Percentiles rank a stretch among this genome's conserved stretches.
These are phyloP conservation scores for Alligator mississippiensis DNA, from an alignment of 2,113 vertebrate species.

Conservation along the genomic window DNA sequence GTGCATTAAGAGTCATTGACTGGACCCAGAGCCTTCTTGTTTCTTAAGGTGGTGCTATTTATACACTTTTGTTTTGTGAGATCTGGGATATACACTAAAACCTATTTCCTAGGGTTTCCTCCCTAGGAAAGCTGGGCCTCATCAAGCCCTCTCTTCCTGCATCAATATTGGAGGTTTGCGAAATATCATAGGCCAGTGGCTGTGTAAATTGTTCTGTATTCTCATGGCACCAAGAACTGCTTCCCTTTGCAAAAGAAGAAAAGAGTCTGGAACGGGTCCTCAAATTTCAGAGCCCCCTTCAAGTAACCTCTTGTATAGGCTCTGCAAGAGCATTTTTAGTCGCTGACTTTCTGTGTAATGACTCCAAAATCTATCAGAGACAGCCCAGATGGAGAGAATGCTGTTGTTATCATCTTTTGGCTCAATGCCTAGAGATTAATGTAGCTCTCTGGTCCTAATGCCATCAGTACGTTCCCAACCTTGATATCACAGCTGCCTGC, in stretches of 20 bases:
- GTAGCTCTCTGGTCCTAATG: not conserved
- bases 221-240: not conserved
- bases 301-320: not conserved
- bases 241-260: not conserved
- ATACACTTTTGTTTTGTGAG: too few species aligned
- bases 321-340: not conserved
- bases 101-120: too few species aligned
- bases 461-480: not conserved
- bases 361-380: not conserved
- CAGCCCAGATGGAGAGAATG: not conserved
- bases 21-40: not conserved
- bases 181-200: not conserved
- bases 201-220: not conserved
- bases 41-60: too few species aligned
- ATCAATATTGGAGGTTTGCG: not conserved
- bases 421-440: not conserved
- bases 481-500: not conserved
- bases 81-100: too few species aligned
- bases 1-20: not conserved
- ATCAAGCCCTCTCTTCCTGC: not conserved
- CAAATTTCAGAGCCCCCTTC: not conserved
- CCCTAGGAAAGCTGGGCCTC: not conserved
- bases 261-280: not conserved
- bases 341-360: not conserved
- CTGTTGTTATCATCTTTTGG: not conserved